phyloP scores from a whole-genome alignment of 2,113 vertebrate genomes.

The Ranitomeya variabilis region DNA sequence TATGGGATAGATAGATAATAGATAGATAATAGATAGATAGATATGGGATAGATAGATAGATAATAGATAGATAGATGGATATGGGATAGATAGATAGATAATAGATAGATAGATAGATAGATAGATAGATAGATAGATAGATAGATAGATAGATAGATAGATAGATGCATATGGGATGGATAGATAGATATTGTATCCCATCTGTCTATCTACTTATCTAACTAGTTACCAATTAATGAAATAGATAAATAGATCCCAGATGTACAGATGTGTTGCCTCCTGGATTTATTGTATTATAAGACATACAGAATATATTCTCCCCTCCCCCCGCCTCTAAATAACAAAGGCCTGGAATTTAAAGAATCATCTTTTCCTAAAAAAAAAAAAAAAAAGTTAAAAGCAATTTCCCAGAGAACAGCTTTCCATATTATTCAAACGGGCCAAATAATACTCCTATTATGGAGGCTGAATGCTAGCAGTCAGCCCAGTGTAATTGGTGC shows the following conservation, averaged over 20 bases:
- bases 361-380: constrained; percentile 90
- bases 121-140: neutral
- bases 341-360: constrained; percentile 90
- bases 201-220: constrained; percentile 3
- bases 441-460: constrained; percentile 99
- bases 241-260: neutral
- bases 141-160: neutral
- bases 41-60: too few species aligned
- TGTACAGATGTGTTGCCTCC: neutral
- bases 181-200: neutral
- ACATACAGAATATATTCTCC: constrained; percentile 85
- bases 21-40: neutral
- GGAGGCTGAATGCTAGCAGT: constrained; percentile 94
- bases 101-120: neutral
- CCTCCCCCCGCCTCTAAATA: constrained; percentile 81
- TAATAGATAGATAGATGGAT: neutral
- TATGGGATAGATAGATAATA: too few species aligned
- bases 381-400: constrained; percentile 87
- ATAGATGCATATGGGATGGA: too few species aligned
- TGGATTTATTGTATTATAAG: constrained; percentile 82
- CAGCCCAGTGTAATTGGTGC: constrained; percentile 97
- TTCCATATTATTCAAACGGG: constrained; percentile 98
- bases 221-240: neutral
- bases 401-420: constrained; percentile 97
- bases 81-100: neutral